A percentile compares a stretch with the other conserved stretches of the same genome.
phyloP scores from a whole-genome alignment of 35 echinoderm and acorn worm species.

The Lytechinus pictus region DNA sequence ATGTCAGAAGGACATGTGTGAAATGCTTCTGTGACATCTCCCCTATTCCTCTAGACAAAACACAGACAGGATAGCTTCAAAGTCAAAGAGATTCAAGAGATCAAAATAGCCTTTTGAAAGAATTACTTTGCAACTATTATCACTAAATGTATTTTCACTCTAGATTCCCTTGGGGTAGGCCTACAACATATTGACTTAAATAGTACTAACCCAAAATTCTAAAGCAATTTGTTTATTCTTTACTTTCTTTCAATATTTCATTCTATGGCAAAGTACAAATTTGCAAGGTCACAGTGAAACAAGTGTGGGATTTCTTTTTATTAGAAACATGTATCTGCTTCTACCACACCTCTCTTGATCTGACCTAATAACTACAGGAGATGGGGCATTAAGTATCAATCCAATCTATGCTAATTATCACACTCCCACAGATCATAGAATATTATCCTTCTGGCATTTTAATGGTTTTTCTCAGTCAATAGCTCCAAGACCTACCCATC shows the following conservation, averaged over 20 bases:
- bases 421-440: background rate
- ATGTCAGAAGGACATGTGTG: too few relatives aligned
- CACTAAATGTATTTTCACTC: background rate
- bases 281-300: background rate
- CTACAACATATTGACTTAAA: background rate
- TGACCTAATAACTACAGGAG: background rate
- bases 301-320: background rate
- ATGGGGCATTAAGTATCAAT: conserved; percentile 20
- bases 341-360: background rate
- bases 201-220: background rate
- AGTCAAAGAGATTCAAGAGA: background rate
- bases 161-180: background rate
- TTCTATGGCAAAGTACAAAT: background rate
- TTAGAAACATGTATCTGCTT: background rate
- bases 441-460: background rate
- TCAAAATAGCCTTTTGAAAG: background rate
- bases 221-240: background rate
- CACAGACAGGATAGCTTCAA: conserved; percentile 23
- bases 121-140: background rate
- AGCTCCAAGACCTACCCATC: background rate
- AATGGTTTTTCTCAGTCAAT: background rate
- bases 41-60: background rate
- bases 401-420: background rate
- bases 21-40: too few relatives aligned
- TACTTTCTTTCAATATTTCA: background rate